Conservation (phyloP, 2,797 vertebrate species). For the Heteromormyrus szaboi region DNA sequence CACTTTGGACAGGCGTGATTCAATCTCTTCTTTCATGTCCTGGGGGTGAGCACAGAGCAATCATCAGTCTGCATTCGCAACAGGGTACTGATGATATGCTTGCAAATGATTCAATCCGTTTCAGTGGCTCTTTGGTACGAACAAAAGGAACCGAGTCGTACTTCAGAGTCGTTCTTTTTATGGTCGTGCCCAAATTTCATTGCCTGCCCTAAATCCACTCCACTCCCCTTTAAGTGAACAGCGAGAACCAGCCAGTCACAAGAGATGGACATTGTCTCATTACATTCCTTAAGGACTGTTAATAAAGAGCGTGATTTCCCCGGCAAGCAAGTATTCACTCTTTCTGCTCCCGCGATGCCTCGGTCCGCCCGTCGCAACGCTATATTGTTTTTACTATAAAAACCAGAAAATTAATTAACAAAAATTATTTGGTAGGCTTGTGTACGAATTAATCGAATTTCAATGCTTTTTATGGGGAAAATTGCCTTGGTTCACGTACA, state of each 20-base stretch:
- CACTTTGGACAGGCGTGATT: slow-evolving; percentile 73
- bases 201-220: background rate
- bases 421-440: background rate
- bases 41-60: slow-evolving; percentile 37
- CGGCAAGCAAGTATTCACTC: too few relatives aligned
- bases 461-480: background rate
- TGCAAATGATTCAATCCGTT: background rate
- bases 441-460: background rate
- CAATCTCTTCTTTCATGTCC: slow-evolving; percentile 86
- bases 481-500: background rate
- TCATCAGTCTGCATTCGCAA: background rate
- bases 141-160: background rate
- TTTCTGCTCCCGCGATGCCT: too few relatives aligned
- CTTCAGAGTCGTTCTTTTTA: background rate
- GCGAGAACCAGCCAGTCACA: background rate
- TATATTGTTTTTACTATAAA: background rate
- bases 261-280: background rate
- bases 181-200: background rate
- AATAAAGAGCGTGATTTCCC: background rate
- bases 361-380: too few relatives aligned
- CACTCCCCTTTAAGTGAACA: background rate
- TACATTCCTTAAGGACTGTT: background rate
- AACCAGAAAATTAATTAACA: background rate
- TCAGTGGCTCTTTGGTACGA: background rate
- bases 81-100: background rate